Evolutionary conservation across 2,113 vertebrate genomes (phyloP).

Genomic region (Tyto alba): DNA sequence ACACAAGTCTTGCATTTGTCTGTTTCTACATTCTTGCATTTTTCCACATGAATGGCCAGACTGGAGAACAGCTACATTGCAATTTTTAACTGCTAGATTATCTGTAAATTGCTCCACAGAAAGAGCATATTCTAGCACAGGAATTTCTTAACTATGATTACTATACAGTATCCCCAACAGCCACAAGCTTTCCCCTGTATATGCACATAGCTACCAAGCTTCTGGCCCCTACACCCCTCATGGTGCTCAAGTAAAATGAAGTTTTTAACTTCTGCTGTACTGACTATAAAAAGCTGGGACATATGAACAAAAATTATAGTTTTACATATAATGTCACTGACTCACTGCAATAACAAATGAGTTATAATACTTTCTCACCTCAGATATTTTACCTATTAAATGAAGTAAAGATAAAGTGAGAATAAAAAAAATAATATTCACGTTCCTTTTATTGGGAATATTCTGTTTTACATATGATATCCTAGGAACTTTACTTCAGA

Average conservation of each 20-base stretch:
- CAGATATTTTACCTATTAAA: background rate
- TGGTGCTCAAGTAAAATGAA: background rate
- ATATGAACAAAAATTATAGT: background rate
- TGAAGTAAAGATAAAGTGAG: background rate
- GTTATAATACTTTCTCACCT: background rate
- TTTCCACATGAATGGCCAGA: background rate
- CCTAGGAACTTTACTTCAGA: background rate
- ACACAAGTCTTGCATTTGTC: background rate
- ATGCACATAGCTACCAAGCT: background rate
- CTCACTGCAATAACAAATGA: background rate
- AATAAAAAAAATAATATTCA: background rate
- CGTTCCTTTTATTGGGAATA: background rate
- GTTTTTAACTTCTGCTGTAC: background rate
- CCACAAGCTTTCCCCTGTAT: background rate
- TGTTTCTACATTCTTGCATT: background rate
- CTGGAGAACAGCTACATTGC: background rate
- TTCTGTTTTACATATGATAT: background rate
- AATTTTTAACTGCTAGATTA: background rate
- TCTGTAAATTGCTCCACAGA: background rate
- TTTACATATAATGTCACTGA: background rate
- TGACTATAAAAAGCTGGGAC: background rate
- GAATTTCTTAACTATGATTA: background rate
- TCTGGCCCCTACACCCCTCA: background rate
- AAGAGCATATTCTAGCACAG: background rate
- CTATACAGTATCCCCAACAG: too few species aligned